Evolutionary conservation across 2,113 vertebrate genomes (phyloP).

Genomic region (Bubo blakistoni): DNA sequence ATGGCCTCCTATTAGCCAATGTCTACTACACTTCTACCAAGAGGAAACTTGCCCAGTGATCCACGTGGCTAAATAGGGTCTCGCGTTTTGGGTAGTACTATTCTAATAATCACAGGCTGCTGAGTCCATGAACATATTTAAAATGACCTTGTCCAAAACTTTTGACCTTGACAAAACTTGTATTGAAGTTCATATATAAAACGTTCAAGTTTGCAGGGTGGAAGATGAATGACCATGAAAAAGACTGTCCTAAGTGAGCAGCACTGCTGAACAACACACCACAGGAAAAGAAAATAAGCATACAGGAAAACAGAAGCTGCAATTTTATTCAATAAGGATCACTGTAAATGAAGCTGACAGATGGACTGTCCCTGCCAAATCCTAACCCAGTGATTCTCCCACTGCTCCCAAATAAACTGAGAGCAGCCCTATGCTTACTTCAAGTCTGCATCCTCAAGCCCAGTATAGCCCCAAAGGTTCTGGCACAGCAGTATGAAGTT

Average conservation of each 20-base stretch:
- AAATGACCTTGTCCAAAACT: neutral
- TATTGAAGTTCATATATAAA: neutral
- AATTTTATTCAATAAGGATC: neutral
- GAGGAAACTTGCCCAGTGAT: neutral
- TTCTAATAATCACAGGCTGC: neutral
- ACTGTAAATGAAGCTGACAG: constrained; percentile 15
- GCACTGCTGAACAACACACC: neutral
- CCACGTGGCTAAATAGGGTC: neutral
- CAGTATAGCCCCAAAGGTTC: neutral
- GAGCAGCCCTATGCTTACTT: neutral
- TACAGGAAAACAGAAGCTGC: constrained; percentile 19
- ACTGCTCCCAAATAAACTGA: neutral
- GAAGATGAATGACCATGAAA: neutral
- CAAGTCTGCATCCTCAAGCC: neutral
- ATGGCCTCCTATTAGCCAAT: neutral
- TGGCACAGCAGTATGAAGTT: neutral
- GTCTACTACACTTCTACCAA: neutral
- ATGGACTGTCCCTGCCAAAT: neutral
- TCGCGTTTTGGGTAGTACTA: neutral
- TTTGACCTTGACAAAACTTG: neutral
- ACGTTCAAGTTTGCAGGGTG: neutral
- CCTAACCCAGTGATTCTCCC: neutral
- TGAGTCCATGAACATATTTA: neutral
- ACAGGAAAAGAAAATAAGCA: neutral
- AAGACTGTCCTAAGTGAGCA: neutral